Base-by-base conservation (phyloP, 2,113 vertebrate genomes). In the Zapus hudsonius region DNA sequence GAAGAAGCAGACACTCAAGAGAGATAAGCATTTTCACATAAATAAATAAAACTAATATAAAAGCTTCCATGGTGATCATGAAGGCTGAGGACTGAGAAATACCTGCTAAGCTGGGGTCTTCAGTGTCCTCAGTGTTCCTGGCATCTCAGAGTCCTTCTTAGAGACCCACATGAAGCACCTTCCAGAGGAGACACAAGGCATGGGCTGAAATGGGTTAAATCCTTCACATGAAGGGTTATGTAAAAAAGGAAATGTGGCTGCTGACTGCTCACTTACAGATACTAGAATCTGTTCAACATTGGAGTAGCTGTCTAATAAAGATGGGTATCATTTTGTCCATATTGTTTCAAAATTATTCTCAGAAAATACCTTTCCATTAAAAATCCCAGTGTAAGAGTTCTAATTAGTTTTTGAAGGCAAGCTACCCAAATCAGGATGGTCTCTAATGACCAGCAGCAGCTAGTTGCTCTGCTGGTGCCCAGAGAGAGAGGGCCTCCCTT, bases 321-420 rank as follows among this genome's bases (percentile, higher is more conserved):
- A n/a, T 87, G 38, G 44, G 86, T 94, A 88, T 78, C 36, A 10
- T 88, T 95, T 93, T 96, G 61, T 91, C 72, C 80, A 75, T 76
- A 72, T 67, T 55, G 27, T 63, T 38, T 94, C 27, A 25, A 74
- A 93, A 38, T 93, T 94, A 81, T 61, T 94, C 63, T 92, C 79
- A 90, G 85, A 89, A 55, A 86, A 75, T n/a, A 86, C 61, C 44
- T 72, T 84, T 89, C 66, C 61, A 70, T 83, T 90, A 92, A 93
- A 92, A 94, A 63, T 89, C 75, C 83, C 82, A 42, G 75, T 87
- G 47, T 9, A 92, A 84, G 55, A 42, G 42, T 27, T 78, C 55
- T 92, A 91, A 96, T 96, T 93, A 76, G 90, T 55, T 82, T 95
- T 86, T 75, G 61, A 86, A 94, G 59, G 40, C 91, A 75, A 95